Percentiles rank a stretch among this genome's conserved stretches.
These are phyloP conservation scores for Corythaeola cristata DNA, from an alignment of 2,113 vertebrate species.

Conservation along the genomic window DNA sequence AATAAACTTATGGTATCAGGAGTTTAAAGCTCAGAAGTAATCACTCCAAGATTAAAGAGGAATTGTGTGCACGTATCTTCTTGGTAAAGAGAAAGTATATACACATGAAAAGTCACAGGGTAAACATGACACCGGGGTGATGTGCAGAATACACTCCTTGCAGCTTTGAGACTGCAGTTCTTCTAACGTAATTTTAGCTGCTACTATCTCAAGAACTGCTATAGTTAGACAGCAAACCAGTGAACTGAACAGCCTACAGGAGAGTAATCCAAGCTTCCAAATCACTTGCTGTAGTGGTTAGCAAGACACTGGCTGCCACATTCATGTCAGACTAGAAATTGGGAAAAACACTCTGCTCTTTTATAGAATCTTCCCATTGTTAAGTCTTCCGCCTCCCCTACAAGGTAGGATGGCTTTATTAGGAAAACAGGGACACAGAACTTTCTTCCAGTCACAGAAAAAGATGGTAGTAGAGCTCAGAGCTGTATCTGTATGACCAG, in stretches of 20 bases:
- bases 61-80: not conserved
- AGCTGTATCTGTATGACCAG: not conserved
- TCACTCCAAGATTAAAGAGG: not conserved
- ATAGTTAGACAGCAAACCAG: slow-evolving; percentile 62
- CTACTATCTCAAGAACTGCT: slow-evolving; percentile 53
- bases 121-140: not conserved
- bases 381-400: not conserved
- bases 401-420: not conserved
- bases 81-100: not conserved
- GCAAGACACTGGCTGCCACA: slow-evolving; percentile 1
- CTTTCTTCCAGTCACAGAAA: not conserved
- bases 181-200: slow-evolving; percentile 47
- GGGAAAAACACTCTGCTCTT: not conserved
- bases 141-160: slow-evolving; percentile 4
- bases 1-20: not conserved
- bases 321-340: not conserved
- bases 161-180: slow-evolving; percentile 39
- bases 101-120: not conserved
- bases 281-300: not conserved
- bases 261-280: not conserved
- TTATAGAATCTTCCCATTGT: not conserved
- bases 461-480: not conserved
- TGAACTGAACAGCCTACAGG: slow-evolving; percentile 26
- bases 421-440: not conserved
- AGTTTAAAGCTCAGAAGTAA: not conserved